These are phyloP conservation scores for Drosophila diplacantha DNA, from an alignment of 2,888 invertebrate species.

Conservation along the genomic window DNA sequence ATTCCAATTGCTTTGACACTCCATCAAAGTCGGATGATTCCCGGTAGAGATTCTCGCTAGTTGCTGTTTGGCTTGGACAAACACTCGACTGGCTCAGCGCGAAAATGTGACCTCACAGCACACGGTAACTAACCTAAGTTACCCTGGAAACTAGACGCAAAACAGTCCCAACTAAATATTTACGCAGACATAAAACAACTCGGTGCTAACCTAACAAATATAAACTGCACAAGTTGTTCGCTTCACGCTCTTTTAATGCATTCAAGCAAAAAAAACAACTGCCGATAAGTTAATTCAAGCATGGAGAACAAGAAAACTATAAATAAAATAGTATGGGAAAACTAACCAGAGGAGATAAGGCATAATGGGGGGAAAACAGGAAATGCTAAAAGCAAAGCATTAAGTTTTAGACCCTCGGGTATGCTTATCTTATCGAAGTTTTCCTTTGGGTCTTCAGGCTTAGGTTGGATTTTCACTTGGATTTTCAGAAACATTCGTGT, in stretches of 20 bases:
- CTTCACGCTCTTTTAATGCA: constrained; percentile 41
- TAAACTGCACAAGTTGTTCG: constrained; percentile 20
- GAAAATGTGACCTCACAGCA: constrained; percentile 17
- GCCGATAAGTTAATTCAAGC: constrained; percentile 38
- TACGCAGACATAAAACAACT: constrained; percentile 19
- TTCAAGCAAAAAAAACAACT: constrained; percentile 26
- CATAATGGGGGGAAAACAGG: constrained; percentile 2
- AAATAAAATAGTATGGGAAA: constrained; percentile 5
- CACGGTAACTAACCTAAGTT: constrained; percentile 32
- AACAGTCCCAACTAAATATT: constrained; percentile 46
- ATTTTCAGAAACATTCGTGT: neutral
- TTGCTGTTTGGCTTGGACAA: constrained; percentile 37
- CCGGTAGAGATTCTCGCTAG: constrained; percentile 12
- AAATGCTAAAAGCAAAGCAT: neutral
- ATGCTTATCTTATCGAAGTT: constrained; percentile 6
- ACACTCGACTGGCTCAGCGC: constrained; percentile 12
- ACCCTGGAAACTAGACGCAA: constrained; percentile 2
- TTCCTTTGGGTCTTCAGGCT: neutral
- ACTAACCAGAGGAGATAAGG: constrained; percentile 3
- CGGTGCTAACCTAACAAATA: constrained; percentile 2
- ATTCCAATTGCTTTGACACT: constrained; percentile 13
- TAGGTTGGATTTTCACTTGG: neutral
- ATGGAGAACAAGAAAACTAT: constrained; percentile 4
- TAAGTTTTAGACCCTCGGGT: neutral
- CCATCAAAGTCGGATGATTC: constrained; percentile 13